Conservation (phyloP, 2,888 invertebrate genomes). For the Sisyra terminalis region DNA sequence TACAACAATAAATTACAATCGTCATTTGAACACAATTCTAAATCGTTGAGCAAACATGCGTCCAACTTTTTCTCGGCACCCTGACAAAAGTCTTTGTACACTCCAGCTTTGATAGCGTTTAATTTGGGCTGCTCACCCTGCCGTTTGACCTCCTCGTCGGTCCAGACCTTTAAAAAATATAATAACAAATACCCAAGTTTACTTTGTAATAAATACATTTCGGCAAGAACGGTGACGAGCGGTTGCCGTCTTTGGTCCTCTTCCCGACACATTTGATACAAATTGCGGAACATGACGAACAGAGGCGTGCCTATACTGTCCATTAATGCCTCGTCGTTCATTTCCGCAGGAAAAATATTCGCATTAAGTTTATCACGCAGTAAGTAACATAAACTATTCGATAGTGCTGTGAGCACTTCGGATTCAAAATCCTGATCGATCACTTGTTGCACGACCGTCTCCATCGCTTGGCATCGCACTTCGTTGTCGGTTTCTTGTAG, state of each 20-base stretch:
- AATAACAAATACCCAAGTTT: constrained; percentile 72
- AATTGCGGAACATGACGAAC: constrained; percentile 74
- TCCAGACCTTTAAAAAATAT: constrained; percentile 76
- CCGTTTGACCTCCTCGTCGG: constrained; percentile 31
- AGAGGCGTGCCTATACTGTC: constrained; percentile 63
- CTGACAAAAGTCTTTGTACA: constrained; percentile 81
- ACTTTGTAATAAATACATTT: constrained; percentile 56
- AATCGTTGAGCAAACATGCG: constrained; percentile 60
- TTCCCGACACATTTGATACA: constrained; percentile 50
- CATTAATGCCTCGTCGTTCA: constrained; percentile 44
- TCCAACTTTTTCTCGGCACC: constrained; percentile 59
- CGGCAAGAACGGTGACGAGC: constrained; percentile 60
- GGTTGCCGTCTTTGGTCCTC: constrained; percentile 65
- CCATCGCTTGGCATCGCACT: constrained; percentile 45
- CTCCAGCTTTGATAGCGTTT: constrained; percentile 59
- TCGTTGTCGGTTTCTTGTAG: constrained; percentile 39
- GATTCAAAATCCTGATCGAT: constrained; percentile 42
- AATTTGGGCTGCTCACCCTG: constrained; percentile 27
- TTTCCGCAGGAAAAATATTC: constrained; percentile 31
- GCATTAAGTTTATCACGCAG: constrained; percentile 28
- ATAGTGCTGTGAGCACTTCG: constrained; percentile 37
- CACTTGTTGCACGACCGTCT: constrained; percentile 41
- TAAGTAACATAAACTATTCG: constrained; percentile 39
- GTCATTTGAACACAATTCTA: constrained; percentile 76
- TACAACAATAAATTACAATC: constrained; percentile 81